Base-by-base conservation (phyloP, 2,113 vertebrate genomes). In the Varanus komodoensis region DNA sequence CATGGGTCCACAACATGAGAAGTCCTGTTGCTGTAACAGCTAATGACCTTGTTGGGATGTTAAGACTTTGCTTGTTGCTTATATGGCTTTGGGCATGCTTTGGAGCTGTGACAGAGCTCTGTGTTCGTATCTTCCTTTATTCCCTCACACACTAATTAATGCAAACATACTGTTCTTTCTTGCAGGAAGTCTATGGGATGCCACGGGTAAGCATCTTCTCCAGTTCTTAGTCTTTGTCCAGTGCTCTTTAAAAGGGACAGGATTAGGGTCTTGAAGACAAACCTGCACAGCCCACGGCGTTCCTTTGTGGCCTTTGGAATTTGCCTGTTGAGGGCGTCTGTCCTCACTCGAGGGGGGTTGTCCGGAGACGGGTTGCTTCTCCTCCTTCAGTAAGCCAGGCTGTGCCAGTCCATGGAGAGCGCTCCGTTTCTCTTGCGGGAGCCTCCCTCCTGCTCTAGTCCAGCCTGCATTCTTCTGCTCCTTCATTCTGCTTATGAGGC, bases 151-250 rank as follows among this genome's bases (percentile, higher is more conserved):
- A 86, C 21, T 69, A 67, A 50, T 73, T n/a, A 85, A 80, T 1
- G 4, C 15, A 3, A n/a, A 8, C 57, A 0, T 27, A 87, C 80
- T 75, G 3, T 92, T 96, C 95, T 95, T 17, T 38, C 64, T 94
- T 98, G 90, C 95, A 99, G 97, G 98, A 99, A 82, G 84, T 98
- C 75, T 96, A 98, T 12, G 97, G 97, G 91, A 96, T 97, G 96
- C 98, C 98, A 92, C 98, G 97, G 97, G 98, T 99, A 92, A 96
- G 97, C 95, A 54, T 74, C 48, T 3, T 27, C 57, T 78, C 1
- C 38, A 48, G 8, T 38, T 23, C 74, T 25, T 61, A 64, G 23
- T 15, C 52, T 14, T 68, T 69, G 23, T 21, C 23, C 6, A 21
- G 34, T 57, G 27, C 38, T 74, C 52, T 77, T 61, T 27, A 57